Evolutionary conservation across 2,797 vertebrate genomes (phyloP), one percentile per base, ranked within the genome.

Genomic region (Triplophysa bombifrons): DNA sequence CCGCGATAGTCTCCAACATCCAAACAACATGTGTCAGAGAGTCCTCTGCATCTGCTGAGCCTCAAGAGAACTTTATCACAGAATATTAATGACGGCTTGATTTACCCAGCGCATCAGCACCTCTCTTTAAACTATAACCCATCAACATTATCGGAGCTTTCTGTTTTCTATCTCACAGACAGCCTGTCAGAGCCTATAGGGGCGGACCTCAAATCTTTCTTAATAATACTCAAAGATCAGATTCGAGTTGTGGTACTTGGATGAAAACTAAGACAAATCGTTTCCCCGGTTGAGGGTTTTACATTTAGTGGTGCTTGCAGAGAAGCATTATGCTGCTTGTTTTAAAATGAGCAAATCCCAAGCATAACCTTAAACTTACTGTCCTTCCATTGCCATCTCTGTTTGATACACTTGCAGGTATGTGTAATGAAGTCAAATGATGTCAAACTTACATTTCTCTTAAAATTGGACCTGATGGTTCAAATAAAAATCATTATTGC

Each of bases 41-140:
- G 25, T 55, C 27, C 60, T 72, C 64, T 53, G 51, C 25, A 70
- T 85, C 80, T 84, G 78, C 58, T 30, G 55, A 83, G 61, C 71
- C 75, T 86, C 82, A 80, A 61, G 61, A 73, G 17, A 38, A 76
- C 85, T 84, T 83, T 83, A 87, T 85, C 81, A n/a, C 66, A 55
- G 61, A 60, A 86, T 88, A 86, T 87, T 86, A 86, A 86, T 85
- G 80, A 80, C 2, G 61, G 20, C 80, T 72, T 75, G 69, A 84
- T 87, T 87, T 68, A 73, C 70, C 78, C 65, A 3, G 48, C 60
- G 41, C 79, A 79, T 80, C 81, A 60, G 81, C 25, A 46, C 55
- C 50, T 72, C 76, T 82, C 73, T 81, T 82, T 78, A 73, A 79
- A 72, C 48, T 69, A 58, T 46, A 55, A 75, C 65, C 77, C 38